phyloP scores from a whole-genome alignment of 2,888 invertebrate genomes.

The Leptinotarsa rubiginosa region DNA sequence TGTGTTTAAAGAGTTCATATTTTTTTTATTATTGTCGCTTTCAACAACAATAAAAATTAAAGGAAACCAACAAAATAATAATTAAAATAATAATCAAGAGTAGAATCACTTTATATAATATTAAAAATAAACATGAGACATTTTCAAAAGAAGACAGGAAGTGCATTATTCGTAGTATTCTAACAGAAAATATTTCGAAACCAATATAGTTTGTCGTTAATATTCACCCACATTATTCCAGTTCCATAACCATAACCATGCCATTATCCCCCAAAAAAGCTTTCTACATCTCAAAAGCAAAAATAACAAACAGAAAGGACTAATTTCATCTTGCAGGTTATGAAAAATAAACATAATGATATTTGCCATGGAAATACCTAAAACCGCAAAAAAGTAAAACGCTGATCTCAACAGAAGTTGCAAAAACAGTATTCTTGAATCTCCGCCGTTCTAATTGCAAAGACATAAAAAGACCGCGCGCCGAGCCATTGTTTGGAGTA shows the following conservation, averaged over 20 bases:
- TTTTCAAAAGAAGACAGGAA: no score
- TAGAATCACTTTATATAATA: no score
- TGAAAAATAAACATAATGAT: conserved; percentile 60
- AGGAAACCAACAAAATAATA: no score
- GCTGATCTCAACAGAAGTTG: conserved; percentile 48
- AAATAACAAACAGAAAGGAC: conserved; percentile 48
- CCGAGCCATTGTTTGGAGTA: conserved; percentile 66
- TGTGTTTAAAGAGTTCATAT: no score
- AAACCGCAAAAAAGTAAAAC: conserved; percentile 43
- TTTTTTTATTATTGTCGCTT: no score
- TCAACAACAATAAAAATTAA: no score
- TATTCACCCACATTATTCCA: neutral
- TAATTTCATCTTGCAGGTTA: conserved; percentile 53
- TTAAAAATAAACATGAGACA: no score
- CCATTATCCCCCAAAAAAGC: conserved; percentile 24
- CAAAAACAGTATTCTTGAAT: conserved; percentile 63
- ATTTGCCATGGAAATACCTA: conserved; percentile 57
- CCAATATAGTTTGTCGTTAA: neutral
- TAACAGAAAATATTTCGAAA: neutral
- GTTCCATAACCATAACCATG: neutral
- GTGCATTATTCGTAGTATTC: no score
- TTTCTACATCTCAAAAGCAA: conserved; percentile 17
- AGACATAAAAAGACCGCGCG: conserved; percentile 64
- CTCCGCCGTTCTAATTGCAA: conserved; percentile 65
- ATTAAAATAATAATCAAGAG: no score